Evolutionary conservation across 2,888 invertebrate genomes (phyloP).

Genomic region (Oscheius onirici): DNA sequence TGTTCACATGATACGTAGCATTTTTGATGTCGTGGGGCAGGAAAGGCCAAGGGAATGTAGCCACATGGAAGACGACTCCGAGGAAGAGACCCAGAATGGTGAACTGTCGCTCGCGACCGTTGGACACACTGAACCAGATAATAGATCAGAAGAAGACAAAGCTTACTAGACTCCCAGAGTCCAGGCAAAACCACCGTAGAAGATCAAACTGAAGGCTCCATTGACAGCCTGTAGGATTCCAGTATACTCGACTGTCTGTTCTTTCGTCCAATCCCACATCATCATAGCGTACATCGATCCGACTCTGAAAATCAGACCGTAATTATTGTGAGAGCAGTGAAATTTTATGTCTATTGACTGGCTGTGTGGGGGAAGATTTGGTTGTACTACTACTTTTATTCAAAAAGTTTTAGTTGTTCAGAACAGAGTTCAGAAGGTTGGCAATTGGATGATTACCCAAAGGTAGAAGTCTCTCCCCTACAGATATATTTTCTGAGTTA

Average conservation of each 20-base stretch:
- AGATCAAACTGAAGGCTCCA: constrained; percentile 44
- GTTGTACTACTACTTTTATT: no score
- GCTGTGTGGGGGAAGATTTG: no score
- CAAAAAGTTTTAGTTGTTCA: no score
- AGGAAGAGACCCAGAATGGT: constrained; percentile 46
- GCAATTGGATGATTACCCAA: no score
- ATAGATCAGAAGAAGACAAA: neutral
- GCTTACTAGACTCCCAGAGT: constrained; percentile 51
- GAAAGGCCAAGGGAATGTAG: constrained; percentile 52
- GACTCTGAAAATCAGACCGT: constrained; percentile 42
- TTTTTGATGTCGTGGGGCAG: neutral
- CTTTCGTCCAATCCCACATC: constrained; percentile 56
- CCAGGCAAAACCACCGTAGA: constrained; percentile 47
- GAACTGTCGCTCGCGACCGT: constrained; percentile 47
- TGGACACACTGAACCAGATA: constrained; percentile 40
- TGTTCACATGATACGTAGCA: neutral
- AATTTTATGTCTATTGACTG: no score
- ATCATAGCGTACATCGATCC: constrained; percentile 51
- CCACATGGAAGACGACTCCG: constrained; percentile 48
- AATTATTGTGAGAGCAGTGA: no score
- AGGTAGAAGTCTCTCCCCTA: no score
- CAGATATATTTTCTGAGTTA: no score
- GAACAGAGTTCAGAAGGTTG: no score
- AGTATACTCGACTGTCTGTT: constrained; percentile 45
- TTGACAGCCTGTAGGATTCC: constrained; percentile 51